Evolutionary conservation across 2,888 invertebrate species (phyloP), one percentile per base, ranked within the genome.

Genomic region (Congeria kusceri): DNA sequence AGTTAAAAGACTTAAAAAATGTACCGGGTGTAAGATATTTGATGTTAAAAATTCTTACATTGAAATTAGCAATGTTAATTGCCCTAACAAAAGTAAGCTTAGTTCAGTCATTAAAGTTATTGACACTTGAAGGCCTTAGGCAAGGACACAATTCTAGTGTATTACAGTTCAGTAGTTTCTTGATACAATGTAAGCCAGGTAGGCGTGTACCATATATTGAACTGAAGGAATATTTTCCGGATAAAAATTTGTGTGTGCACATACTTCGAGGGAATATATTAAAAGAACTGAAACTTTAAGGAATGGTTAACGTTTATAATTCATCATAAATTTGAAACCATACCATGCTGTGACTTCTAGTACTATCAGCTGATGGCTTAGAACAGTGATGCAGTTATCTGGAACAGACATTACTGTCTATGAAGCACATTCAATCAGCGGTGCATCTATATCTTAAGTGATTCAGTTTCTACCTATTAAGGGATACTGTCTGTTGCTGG

Each of bases 161-260:
- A 7, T 58, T 74, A 56, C 61, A 69, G 5, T 74, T 59, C 61
- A 65, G 39, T 25, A 56, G 27, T 25, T 69, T 28, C 9, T 32
- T 70, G 11, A 74, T 65, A 61, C 78, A 73, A 56, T 67, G 53
- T 1, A 69, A 28, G 47, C 63, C 63, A 57, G 75, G 63, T 20
- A 63, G 73, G 58, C 57, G 44, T 56, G 32, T 68, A 32, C 63
- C 77, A 53, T 53, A 53, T 39, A 47, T 72, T 39, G 46, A 18
- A 18, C 63, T 80, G 23, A 77, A 73, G 53, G 27, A 25, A 18
- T 77, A 72, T 65, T 15, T 69, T 59, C 53, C 63, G 73, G 76
- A 80, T 72, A 72, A 53, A 58, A 80, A 58, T 63, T 57, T 79
- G 11, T 79, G 80, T 77, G 72, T 69, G 58, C 59, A 58, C 27